Base-by-base conservation (phyloP, 1,140 invertebrate genomes). In the Rhyacophila brunnea region DNA sequence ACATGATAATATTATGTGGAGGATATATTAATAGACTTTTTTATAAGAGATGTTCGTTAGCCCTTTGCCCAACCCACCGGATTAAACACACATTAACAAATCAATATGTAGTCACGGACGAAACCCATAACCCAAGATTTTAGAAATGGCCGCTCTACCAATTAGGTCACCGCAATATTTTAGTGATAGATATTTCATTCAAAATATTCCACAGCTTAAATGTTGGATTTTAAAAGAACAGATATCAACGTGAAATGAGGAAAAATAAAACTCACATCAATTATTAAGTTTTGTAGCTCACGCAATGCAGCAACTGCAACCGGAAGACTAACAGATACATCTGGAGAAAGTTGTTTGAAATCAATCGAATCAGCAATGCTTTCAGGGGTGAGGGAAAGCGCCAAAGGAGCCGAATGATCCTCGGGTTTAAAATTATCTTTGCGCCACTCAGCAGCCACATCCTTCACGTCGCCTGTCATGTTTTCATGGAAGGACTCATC, bases 401-500 rank as follows among this genome's bases (percentile, higher is more conserved):
- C 28, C 1, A 18, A 32, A 36, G 17, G 14, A 10, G 10, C 6
- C 7, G 34, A 49, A 17, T 10, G n/a, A 15, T 20, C 38, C 18
- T 11, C 47, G 19, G 42, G 44, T 7, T 28, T 35, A 17, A 18
- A 36, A 40, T 43, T 57, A 7, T 54, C 53, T 38, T 48, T 19
- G 35, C 60, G 55, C 64, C 58, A 62, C 7, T 47, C 47, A 2
- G 50, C 60, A 6, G 62, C 62, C n/a, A 38, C 34, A 50, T 65
- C 45, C 28, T 60, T 60, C 11, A 68, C 65, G 18, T 52, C n/a
- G 5, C 70, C 68, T 45, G 72, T 72, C 62, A 75, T 71, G 47
- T 69, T 75, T 15, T 76, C 74, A 1, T 61, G 64, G 43, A 66
- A 77, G 2, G 77, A 79, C 28, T 72, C 71, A 66, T 76, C 68